phyloP scores from a whole-genome alignment of 1,140 invertebrate species.

The Tetragnatha versicolor region DNA sequence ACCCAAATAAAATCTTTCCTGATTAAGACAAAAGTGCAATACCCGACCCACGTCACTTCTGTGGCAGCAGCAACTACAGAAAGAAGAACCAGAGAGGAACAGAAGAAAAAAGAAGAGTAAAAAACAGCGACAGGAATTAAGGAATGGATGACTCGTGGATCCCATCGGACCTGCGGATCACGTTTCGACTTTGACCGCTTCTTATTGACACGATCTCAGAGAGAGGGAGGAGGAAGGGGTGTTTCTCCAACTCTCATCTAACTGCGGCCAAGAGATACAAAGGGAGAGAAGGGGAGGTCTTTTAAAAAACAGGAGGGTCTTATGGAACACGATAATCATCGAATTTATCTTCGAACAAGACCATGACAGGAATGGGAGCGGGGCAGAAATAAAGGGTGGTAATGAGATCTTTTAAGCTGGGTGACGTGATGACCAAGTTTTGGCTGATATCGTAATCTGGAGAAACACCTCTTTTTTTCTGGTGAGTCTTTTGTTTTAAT shows the following conservation, averaged over 20 bases:
- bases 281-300: constrained; percentile 19
- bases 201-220: constrained; percentile 47
- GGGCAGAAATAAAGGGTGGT: constrained; percentile 3
- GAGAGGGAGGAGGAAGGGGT: not conserved
- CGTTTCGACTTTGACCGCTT: constrained; percentile 43
- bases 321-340: constrained; percentile 48
- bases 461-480: not conserved
- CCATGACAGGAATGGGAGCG: constrained; percentile 33
- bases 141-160: constrained; percentile 34
- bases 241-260: constrained; percentile 40
- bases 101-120: constrained; percentile 6
- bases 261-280: constrained; percentile 18
- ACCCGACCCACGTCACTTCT: constrained; percentile 48
- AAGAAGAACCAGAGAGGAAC: constrained; percentile 13
- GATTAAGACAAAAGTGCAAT: constrained; percentile 55
- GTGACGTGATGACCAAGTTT: constrained; percentile 39
- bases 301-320: constrained; percentile 35
- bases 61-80: constrained; percentile 4
- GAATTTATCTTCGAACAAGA: constrained; percentile 49
- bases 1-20: constrained; percentile 50
- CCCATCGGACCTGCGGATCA: constrained; percentile 31
- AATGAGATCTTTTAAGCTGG: constrained; percentile 45
- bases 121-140: constrained; percentile 50
- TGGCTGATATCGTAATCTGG: constrained; percentile 36
- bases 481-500: constrained; percentile 43